Percentiles rank a stretch among this genome's conserved stretches.
Conservation (phyloP, 2,888 invertebrate genomes). For the Halictus quadricinctus region DNA sequence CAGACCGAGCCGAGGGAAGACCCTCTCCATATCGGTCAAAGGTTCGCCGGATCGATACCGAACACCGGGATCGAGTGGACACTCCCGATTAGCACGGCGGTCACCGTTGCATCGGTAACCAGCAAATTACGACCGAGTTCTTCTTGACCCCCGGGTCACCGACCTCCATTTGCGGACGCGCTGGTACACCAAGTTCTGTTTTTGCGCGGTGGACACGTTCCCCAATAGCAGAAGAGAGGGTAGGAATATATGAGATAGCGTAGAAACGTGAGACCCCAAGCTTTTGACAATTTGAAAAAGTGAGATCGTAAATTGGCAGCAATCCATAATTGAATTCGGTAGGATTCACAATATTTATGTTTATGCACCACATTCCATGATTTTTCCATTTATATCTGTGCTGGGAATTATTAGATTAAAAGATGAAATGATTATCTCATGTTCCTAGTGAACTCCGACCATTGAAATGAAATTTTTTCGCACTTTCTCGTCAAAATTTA, state of each 20-base stretch:
- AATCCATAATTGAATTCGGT: too few relatives aligned
- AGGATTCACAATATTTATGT: too few relatives aligned
- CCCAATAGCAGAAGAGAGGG: neutral
- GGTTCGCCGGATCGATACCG: conserved; percentile 53
- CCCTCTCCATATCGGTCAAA: conserved; percentile 40
- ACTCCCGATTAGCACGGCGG: conserved; percentile 1
- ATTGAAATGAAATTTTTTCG: too few relatives aligned
- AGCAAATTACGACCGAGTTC: neutral
- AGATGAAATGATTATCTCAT: too few relatives aligned
- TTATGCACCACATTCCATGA: too few relatives aligned
- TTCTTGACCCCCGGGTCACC: neutral
- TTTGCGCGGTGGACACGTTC: neutral
- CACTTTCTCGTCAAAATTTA: too few relatives aligned
- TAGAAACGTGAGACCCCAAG: neutral
- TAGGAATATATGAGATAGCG: neutral
- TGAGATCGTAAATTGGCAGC: too few relatives aligned
- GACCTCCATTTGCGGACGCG: neutral
- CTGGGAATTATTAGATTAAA: too few relatives aligned
- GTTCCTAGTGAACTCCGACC: too few relatives aligned
- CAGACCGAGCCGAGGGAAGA: conserved; percentile 21
- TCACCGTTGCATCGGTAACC: conserved; percentile 11
- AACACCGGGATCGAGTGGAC: conserved; percentile 10
- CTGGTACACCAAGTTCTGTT: neutral
- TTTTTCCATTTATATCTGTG: too few relatives aligned
- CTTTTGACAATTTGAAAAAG: neutral